Percentiles rank a stretch among this genome's conserved stretches.
phyloP scores from a whole-genome alignment of 2,113 vertebrate genomes.

The Nycticorax nycticorax region DNA sequence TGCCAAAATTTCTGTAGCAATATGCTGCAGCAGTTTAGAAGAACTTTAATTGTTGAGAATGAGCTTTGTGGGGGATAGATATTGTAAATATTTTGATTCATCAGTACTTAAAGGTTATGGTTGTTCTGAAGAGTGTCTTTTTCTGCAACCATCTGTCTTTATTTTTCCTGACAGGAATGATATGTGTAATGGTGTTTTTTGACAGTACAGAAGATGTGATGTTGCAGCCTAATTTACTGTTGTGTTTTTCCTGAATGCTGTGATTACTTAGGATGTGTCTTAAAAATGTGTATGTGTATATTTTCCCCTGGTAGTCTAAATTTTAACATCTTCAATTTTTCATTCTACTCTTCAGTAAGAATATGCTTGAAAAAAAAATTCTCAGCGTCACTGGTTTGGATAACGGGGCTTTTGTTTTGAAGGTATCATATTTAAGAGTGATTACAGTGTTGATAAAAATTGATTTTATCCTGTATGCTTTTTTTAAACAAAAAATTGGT shows the following conservation, averaged over 20 bases:
- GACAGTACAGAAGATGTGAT: not conserved
- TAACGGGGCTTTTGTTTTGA: not conserved
- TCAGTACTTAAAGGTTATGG: not conserved
- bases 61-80: not conserved
- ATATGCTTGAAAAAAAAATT: not conserved
- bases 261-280: not conserved
- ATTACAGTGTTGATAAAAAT: not conserved
- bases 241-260: not conserved
- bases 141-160: conserved; percentile 27
- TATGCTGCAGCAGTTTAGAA: conserved; percentile 5
- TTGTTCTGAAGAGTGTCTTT: conserved; percentile 8
- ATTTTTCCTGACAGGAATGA: not conserved
- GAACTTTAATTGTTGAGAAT: conserved; percentile 8
- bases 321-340: not conserved
- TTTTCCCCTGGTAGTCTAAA: not conserved
- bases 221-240: not conserved
- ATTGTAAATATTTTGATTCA: conserved; percentile 51
- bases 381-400: not conserved
- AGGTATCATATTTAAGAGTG: not conserved
- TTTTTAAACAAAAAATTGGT: not conserved
- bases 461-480: not conserved
- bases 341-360: not conserved
- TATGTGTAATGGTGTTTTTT: not conserved
- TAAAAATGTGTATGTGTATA: not conserved
- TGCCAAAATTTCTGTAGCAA: conserved; percentile 25